Evolutionary conservation across 2,113 vertebrate genomes (phyloP), one percentile per base, ranked within the genome.

Genomic region (Neolamprologus ventralis): DNA sequence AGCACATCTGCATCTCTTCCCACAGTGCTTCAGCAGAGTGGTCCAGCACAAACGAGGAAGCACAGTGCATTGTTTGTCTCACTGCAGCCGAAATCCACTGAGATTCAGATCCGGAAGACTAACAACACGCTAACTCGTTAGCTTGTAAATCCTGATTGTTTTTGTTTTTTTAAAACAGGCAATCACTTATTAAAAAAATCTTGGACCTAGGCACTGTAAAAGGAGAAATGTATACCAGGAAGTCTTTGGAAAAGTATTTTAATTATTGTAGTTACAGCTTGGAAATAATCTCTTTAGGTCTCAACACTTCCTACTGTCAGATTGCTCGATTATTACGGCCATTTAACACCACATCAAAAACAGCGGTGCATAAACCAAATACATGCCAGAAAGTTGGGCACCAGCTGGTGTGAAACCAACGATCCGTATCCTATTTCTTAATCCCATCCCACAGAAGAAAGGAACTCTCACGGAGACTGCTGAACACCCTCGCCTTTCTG

Each of bases 241-340:
- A 90, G 87, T 92, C 80, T 91, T 13, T 42, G 21, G 31, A 47
- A 75, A 80, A 89, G 28, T 85, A 84, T 91, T 86, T 91, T 42
- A 12, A 31, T 84, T 90, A 51, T 87, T 89, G 79, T 83, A 85
- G 73, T 87, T 53, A 26, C 3, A 37, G 83, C 88, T 91, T 91
- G 71, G 63, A 84, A 83, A 87, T 92, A 92, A 91, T 90, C 93
- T 89, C 87, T 42, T 87, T 23, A 80, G 60, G 85, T 86, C 80
- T 92, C 87, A 84, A 93, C 92, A 92, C 93, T 91, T 96, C 93
- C 94, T 94, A 94, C 92, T 90, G 94, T 95, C 92, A 92, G 92
- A 79, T 87, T 73, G 85, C 49, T 37, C n/a, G 68, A 94, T 93
- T 93, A 57, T 80, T 85, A 87, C 49, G 85, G 93, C 89, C 47